phyloP scores from a whole-genome alignment of 2,888 invertebrate species.

The Acronicta aceris region DNA sequence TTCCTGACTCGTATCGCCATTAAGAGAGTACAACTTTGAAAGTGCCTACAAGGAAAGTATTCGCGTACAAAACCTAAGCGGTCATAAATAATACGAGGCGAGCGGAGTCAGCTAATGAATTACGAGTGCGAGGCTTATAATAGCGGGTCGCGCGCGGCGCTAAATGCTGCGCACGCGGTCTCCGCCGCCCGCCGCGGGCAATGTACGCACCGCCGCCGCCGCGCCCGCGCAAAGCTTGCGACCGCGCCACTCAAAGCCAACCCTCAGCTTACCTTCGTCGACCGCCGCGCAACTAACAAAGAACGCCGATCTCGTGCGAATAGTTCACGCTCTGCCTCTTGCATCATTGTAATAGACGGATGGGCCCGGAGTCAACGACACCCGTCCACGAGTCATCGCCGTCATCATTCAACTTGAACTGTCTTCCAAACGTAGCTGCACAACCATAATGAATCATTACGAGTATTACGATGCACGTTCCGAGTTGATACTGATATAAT shows the following conservation, averaged over 20 bases:
- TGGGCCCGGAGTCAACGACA: slow-evolving; percentile 79
- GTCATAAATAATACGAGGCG: slow-evolving; percentile 82
- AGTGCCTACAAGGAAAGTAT: slow-evolving; percentile 72
- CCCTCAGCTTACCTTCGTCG: slow-evolving; percentile 42
- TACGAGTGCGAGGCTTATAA: slow-evolving; percentile 77
- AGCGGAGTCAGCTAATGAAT: slow-evolving; percentile 84
- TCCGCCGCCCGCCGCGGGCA: slow-evolving; percentile 61
- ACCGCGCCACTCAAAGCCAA: slow-evolving; percentile 35
- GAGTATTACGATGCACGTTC: slow-evolving; percentile 54
- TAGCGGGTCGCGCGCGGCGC: slow-evolving; percentile 70
- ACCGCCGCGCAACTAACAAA: slow-evolving; percentile 55
- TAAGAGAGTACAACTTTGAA: slow-evolving; percentile 72
- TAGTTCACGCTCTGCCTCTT: slow-evolving; percentile 78
- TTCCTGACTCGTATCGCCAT: slow-evolving; percentile 70
- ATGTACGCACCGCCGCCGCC: slow-evolving; percentile 55
- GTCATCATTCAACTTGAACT: slow-evolving; percentile 73
- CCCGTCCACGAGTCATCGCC: slow-evolving; percentile 72
- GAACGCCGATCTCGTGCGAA: slow-evolving; percentile 73
- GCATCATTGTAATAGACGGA: slow-evolving; percentile 76
- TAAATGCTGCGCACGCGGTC: slow-evolving; percentile 60
- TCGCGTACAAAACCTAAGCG: slow-evolving; percentile 79
- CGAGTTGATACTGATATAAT: slow-evolving; percentile 58
- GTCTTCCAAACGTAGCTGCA: slow-evolving; percentile 50
- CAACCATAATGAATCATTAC: slow-evolving; percentile 60
- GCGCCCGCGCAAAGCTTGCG: slow-evolving; percentile 41